Conservation (phyloP, 2,113 vertebrate genomes). For the Phylloscopus trochilus region DNA sequence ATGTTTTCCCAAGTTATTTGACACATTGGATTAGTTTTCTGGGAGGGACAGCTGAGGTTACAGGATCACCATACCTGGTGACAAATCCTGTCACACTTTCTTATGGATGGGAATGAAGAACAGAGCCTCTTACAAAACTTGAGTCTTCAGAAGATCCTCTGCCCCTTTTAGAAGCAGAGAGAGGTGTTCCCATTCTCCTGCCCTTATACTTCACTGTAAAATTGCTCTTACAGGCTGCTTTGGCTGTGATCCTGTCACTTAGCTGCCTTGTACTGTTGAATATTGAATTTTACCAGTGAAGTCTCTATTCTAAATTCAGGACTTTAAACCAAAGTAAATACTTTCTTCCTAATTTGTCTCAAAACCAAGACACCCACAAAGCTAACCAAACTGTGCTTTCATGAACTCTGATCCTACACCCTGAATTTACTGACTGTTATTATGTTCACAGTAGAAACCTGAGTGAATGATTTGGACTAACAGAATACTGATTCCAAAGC, state of each 20-base stretch:
- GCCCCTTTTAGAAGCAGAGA: not conserved
- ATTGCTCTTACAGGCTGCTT: not conserved
- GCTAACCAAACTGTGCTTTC: not conserved
- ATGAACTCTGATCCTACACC: not conserved
- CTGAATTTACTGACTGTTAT: not conserved
- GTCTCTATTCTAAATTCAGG: not conserved
- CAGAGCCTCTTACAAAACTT: not conserved
- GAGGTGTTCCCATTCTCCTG: not conserved
- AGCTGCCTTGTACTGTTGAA: not conserved
- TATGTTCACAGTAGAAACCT: not conserved
- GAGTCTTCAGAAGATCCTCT: not conserved
- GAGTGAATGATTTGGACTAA: not conserved
- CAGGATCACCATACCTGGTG: not conserved
- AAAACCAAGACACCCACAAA: not conserved
- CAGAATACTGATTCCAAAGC: not conserved
- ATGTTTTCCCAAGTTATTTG: not conserved
- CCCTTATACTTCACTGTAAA: not conserved
- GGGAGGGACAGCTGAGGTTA: not conserved
- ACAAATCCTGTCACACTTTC: not conserved
- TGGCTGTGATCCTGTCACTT: not conserved
- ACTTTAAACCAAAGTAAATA: not conserved
- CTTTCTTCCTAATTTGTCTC: not conserved
- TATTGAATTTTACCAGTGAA: not conserved
- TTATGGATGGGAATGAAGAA: not conserved
- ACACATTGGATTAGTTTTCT: not conserved